Evolutionary conservation across 1,140 invertebrate species (phyloP), one percentile per base, ranked within the genome.

Genomic region (Eumaeus atala): DNA sequence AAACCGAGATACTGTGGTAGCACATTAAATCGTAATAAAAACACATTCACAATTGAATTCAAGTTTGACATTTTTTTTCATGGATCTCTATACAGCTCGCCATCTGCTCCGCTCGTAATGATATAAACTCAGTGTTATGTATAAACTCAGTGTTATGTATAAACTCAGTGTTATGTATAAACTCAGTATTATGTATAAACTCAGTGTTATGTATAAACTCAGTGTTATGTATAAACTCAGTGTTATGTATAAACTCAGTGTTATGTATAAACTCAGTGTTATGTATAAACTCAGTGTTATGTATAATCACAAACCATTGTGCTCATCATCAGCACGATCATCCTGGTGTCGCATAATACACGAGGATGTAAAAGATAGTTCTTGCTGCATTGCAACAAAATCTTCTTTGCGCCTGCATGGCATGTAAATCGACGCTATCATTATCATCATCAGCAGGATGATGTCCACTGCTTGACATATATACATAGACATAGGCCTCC

Each of bases 1-100:
- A 65, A 68, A 68, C 61, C 54, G 59, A 59, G 56, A 56, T 49
- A 59, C 51, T 56, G 61, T 58, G 54, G 51, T 48, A 61, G 58
- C 57, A 57, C 64, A 64, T 67, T 64, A 62, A 59, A 59, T 55
- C 55, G 61, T 59, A 59, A 68, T 66, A 68, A 68, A 68, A 66
- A 53, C 58, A 64, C 59, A 64, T 62, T 66, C 61, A 55, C 60
- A 70, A 70, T 64, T 58, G 54, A 70, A 64, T 64, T 67, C 62
- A 70, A 67, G 62, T 70, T 70, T 58, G 48, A 50, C 56, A 57
- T 57, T 57, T 62, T 62, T n/a, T 70, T 70, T 61, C 40, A 16
- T 14, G 12, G 51, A 61, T 33, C 58, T 60, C 61, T 66, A 62
- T 58, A 62, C 52, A 54, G 56, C 54, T 38, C 38, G 56, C 49